Evolutionary conservation across 2,888 invertebrate genomes (phyloP).

Genomic region (Dermolepida albohirtum): DNA sequence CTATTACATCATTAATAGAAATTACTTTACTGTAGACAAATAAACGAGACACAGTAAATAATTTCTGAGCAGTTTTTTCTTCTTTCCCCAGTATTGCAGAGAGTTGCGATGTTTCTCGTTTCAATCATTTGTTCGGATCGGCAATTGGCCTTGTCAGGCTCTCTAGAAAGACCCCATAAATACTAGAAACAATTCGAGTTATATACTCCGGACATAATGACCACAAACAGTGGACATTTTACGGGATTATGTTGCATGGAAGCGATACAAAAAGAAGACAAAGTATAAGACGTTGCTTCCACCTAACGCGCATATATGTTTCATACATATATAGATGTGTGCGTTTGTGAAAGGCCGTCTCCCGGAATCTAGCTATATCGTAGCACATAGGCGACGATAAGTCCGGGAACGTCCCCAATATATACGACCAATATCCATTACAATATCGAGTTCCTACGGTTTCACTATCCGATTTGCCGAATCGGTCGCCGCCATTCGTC

Average conservation of each 20-base stretch:
- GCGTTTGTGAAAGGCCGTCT: background rate
- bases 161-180: background rate
- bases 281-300: conserved; percentile 1
- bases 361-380: conserved; percentile 4
- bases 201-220: conserved; percentile 32
- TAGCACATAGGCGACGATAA: conserved; percentile 12
- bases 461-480: conserved; percentile 54
- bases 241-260: conserved; percentile 16
- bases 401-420: conserved; percentile 44
- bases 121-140: too few relatives aligned
- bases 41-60: too few relatives aligned
- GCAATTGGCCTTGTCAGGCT: too few relatives aligned
- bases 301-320: conserved; percentile 8
- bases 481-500: conserved; percentile 52
- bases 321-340: background rate
- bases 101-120: too few relatives aligned
- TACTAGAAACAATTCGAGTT: conserved; percentile 13
- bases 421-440: conserved; percentile 59
- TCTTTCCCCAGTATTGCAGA: too few relatives aligned
- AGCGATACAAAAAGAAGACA: conserved; percentile 11
- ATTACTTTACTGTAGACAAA: too few relatives aligned
- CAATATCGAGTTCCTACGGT: conserved; percentile 49
- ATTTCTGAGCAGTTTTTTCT: too few relatives aligned
- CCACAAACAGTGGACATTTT: conserved; percentile 22
- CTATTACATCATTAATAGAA: too few relatives aligned